phyloP scores from a whole-genome alignment of 2,888 invertebrate genomes.

The Pheosia tremula region DNA sequence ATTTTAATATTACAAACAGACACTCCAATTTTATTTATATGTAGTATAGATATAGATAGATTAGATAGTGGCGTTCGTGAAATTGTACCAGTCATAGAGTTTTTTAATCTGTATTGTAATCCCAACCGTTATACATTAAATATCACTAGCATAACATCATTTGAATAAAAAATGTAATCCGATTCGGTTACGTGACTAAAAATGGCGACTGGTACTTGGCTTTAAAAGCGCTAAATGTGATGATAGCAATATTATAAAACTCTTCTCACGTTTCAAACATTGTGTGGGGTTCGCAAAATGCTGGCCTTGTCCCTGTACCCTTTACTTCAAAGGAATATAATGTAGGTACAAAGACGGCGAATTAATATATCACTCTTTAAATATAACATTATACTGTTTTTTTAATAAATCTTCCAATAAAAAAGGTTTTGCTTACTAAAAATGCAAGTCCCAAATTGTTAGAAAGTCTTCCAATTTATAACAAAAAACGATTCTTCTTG shows the following conservation, averaged over 20 bases:
- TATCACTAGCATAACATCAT: not conserved
- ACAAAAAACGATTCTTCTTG: too few relatives aligned
- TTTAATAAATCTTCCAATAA: too few relatives aligned
- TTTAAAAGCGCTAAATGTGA: not conserved
- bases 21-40: too few relatives aligned
- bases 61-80: too few relatives aligned
- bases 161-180: constrained; percentile 1
- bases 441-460: too few relatives aligned
- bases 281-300: not conserved
- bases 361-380: not conserved
- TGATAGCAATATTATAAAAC: not conserved
- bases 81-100: too few relatives aligned
- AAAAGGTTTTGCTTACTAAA: too few relatives aligned
- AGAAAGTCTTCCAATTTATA: too few relatives aligned
- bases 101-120: not conserved
- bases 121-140: not conserved
- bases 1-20: too few relatives aligned
- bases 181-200: constrained; percentile 9
- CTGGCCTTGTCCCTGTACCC: not conserved
- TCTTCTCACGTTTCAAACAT: constrained; percentile 3
- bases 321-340: not conserved
- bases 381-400: not conserved
- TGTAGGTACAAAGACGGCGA: not conserved
- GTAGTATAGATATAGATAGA: too few relatives aligned
- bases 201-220: constrained; percentile 8